These are phyloP conservation scores for Cetonia aurata DNA, from an alignment of 2,888 invertebrate genomes.

Conservation along the genomic window DNA sequence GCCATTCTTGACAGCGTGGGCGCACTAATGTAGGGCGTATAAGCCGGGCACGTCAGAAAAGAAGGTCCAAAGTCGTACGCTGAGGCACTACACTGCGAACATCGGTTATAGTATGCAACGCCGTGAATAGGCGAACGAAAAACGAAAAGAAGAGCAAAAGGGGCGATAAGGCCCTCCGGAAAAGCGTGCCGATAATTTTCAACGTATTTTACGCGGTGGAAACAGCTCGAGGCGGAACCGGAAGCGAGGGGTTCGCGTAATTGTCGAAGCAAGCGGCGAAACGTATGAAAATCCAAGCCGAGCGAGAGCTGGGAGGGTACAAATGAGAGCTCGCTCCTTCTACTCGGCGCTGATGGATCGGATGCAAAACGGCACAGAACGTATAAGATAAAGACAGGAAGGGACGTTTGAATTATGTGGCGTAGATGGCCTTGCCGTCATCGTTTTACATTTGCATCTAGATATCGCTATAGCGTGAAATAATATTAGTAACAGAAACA, in stretches of 20 bases:
- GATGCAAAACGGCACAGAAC: conserved; percentile 15
- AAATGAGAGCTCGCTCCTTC: too few species aligned
- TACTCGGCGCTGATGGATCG: conserved; percentile 14
- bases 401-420: conserved; percentile 18
- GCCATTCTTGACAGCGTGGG: too few species aligned
- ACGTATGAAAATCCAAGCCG: neutral
- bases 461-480: too few species aligned
- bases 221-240: neutral
- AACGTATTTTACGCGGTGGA: conserved; percentile 18
- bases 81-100: too few species aligned
- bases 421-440: neutral
- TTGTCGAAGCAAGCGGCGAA: conserved; percentile 15
- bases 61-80: conserved; percentile 16
- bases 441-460: too few species aligned
- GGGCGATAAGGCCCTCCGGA: conserved; percentile 4
- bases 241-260: conserved; percentile 15
- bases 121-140: too few species aligned
- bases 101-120: too few species aligned
- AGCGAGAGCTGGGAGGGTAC: neutral
- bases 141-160: neutral
- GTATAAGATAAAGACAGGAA: conserved; percentile 29
- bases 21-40: neutral
- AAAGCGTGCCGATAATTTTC: conserved; percentile 38
- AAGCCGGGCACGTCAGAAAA: conserved; percentile 20
- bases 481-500: too few species aligned